Evolutionary conservation across 2,888 invertebrate genomes (phyloP), one percentile per base, ranked within the genome.

Genomic region (Coelinius sp.): DNA sequence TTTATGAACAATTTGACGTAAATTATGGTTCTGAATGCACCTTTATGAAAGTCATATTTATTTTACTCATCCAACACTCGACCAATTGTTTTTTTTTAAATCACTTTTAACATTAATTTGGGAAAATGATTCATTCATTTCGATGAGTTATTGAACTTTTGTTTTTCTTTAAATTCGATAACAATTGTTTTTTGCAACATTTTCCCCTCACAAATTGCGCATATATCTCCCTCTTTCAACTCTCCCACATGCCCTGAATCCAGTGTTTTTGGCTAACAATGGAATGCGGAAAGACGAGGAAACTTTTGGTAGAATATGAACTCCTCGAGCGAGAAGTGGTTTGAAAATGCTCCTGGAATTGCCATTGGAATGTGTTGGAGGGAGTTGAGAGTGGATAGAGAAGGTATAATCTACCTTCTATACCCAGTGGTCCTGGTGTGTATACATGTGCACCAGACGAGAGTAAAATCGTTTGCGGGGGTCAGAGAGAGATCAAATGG

Each of bases 301-400:
- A 35, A 31, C 52, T 25, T 22, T n/a, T 74, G 56, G 68, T 66
- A 68, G 75, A 74, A 77, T 75, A 75, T 77, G 74, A 77, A 77
- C 74, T 77, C 63, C 77, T 75, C 77, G 70, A 74, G 75, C 77
- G 73, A 71, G 63, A 68, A 68, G 73, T 68, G 56, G 68, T 67
- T 35, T 68, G 74, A 73, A 74, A 74, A 70, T 70, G 71, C 69
- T 68, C 41, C 74, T 71, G 77, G 75, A 73, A 77, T 74, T 75
- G 65, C 71, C 70, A 62, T 71, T 52, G 75, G 75, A 75, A 74
- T 75, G 73, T 71, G 71, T 59, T 44, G 35, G 71, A 41, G 27
- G 38, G 52, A 22, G 52, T 69, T 14, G 12, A 68, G 68, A 44
- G 44, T 41, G 59, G 25, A 59, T 44, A 35, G 65, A 31, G 56